Conservation (phyloP, 2,797 vertebrate species). For the Momotus momota region DNA sequence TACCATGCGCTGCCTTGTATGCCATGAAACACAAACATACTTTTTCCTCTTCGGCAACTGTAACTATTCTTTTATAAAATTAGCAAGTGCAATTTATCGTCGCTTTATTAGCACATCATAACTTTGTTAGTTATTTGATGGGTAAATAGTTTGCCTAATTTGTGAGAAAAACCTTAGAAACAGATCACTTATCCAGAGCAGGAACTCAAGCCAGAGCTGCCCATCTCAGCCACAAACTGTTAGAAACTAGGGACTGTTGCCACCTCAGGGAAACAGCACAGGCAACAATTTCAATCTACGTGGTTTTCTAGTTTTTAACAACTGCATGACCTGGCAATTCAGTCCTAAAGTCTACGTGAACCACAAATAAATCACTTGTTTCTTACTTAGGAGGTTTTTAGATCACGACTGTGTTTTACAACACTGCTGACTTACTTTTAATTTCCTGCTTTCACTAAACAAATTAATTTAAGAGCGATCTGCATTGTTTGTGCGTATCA, state of each 20-base stretch:
- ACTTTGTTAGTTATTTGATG: background rate
- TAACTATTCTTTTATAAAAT: background rate
- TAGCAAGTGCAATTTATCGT: background rate
- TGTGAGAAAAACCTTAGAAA: background rate
- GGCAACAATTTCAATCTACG: background rate
- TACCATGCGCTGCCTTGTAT: background rate
- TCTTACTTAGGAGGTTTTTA: background rate
- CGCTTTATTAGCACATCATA: background rate
- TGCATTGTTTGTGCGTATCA: background rate
- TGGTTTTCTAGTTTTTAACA: background rate
- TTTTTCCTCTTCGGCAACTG: background rate
- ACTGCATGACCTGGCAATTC: background rate
- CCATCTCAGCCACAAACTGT: rapidly evolving
- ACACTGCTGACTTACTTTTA: background rate
- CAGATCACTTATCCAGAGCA: background rate
- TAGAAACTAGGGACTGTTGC: background rate
- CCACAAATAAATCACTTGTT: background rate
- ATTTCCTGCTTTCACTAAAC: background rate
- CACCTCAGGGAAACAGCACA: background rate
- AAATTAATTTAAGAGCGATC: background rate
- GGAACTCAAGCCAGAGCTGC: background rate
- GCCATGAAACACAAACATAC: background rate
- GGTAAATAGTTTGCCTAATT: background rate
- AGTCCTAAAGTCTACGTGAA: background rate
- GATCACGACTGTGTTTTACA: background rate